A percentile compares a stretch with the other conserved stretches of the same genome.
Evolutionary conservation across 2,113 vertebrate species (phyloP).

Genomic region (Pipra filicauda): DNA sequence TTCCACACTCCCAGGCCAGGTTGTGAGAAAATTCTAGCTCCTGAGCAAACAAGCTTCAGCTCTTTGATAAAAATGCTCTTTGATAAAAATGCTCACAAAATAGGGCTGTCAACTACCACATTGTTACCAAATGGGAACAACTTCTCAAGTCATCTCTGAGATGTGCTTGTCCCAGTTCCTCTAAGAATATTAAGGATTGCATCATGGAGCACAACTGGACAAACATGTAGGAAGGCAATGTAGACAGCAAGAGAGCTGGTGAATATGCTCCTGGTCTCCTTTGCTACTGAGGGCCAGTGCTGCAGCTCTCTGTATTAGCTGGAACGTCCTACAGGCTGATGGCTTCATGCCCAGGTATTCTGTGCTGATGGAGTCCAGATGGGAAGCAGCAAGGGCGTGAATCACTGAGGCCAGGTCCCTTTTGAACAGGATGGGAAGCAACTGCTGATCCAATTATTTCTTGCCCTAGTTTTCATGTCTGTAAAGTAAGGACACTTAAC

Average conservation of each 20-base stretch:
- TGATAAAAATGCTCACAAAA: background rate
- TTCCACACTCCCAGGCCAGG: background rate
- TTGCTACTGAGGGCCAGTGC: background rate
- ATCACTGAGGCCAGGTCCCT: slow-evolving; percentile 48
- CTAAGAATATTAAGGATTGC: background rate
- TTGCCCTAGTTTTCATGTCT: slow-evolving; percentile 40
- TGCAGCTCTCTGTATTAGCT: slow-evolving; percentile 11
- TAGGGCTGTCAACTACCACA: background rate
- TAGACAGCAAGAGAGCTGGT: background rate
- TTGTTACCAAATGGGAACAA: background rate
- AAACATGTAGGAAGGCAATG: background rate
- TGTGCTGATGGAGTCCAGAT: slow-evolving; percentile 38
- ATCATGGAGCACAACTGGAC: background rate
- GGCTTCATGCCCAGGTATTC: slow-evolving; percentile 58
- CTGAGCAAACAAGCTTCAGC: background rate
- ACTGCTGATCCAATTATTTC: slow-evolving; percentile 51
- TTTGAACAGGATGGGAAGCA: slow-evolving; percentile 41
- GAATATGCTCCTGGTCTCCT: background rate
- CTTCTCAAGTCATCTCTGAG: background rate
- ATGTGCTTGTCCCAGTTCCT: background rate
- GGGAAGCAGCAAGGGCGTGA: slow-evolving; percentile 55
- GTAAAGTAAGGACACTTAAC: slow-evolving; percentile 6
- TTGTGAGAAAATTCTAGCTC: background rate
- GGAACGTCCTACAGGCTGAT: slow-evolving; percentile 39
- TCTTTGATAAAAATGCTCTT: background rate